phyloP scores from a whole-genome alignment of 2,113 vertebrate species.

The Tragulus kanchil region DNA sequence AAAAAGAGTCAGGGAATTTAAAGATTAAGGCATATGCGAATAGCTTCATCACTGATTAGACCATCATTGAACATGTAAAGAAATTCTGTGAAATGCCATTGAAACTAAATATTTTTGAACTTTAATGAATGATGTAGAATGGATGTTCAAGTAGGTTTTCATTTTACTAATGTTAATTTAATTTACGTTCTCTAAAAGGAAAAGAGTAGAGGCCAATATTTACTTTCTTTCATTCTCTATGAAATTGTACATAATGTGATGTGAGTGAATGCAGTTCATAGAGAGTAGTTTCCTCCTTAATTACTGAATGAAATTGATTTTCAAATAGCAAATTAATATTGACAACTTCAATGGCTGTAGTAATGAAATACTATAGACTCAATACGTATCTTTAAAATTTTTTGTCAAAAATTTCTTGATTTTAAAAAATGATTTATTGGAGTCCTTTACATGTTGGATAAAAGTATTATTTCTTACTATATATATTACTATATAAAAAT shows the following conservation, averaged over 20 bases:
- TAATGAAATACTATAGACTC: background rate
- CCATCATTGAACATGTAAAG: background rate
- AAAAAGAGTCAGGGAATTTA: background rate
- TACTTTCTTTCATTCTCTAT: background rate
- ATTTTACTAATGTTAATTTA: background rate
- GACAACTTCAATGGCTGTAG: background rate
- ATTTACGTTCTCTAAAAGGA: background rate
- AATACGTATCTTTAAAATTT: background rate
- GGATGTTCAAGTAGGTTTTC: background rate
- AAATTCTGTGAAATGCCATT: conserved; percentile 5
- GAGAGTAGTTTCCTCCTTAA: background rate
- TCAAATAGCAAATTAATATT: background rate
- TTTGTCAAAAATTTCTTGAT: background rate
- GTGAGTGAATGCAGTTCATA: background rate
- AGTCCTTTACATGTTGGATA: background rate
- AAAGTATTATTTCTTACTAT: background rate
- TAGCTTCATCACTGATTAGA: background rate
- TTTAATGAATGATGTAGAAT: background rate
- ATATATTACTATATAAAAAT: too few species aligned
- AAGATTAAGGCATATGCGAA: background rate
- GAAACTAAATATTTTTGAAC: conserved; percentile 10
- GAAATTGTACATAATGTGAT: background rate
- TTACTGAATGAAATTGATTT: background rate
- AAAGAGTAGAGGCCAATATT: background rate
- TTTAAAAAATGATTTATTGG: background rate